Percentiles rank a stretch among this genome's conserved stretches.
Conservation (phyloP, 1,140 invertebrate species). For the Drosophila tani region DNA sequence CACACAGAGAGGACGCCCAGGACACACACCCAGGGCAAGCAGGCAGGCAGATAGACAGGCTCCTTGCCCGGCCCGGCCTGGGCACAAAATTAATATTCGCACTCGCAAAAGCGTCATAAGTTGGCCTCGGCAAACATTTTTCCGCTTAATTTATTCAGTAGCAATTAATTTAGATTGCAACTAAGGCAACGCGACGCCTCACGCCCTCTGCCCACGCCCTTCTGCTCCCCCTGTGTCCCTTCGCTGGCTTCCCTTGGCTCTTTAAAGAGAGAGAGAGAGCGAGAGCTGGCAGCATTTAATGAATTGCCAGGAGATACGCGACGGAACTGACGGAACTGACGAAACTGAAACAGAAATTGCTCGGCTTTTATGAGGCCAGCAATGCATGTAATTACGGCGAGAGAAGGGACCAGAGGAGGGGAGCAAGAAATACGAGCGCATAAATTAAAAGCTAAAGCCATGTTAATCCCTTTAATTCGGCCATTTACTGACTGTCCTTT, state of each 20-base stretch:
- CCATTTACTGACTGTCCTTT: slow-evolving; percentile 45
- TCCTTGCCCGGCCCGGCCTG: slow-evolving; percentile 1
- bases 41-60: neutral
- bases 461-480: slow-evolving; percentile 74
- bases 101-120: slow-evolving; percentile 76
- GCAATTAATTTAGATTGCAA: slow-evolving; percentile 82
- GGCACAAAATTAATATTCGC: slow-evolving; percentile 75
- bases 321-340: slow-evolving; percentile 10
- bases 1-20: slow-evolving; percentile 10
- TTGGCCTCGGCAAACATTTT: slow-evolving; percentile 78
- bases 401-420: neutral
- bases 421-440: slow-evolving; percentile 38
- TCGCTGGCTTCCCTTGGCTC: neutral
- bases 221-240: neutral
- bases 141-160: slow-evolving; percentile 82
- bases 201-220: slow-evolving; percentile 4
- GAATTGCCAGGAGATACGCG: slow-evolving; percentile 3
- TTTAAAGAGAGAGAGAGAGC: slow-evolving; percentile 31
- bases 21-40: neutral
- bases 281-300: slow-evolving; percentile 61
- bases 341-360: slow-evolving; percentile 18
- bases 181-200: slow-evolving; percentile 64
- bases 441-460: slow-evolving; percentile 80
- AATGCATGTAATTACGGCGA: slow-evolving; percentile 42
- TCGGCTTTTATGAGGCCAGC: slow-evolving; percentile 25